Conservation (phyloP, 1,140 invertebrate species). For the Mya arenaria region DNA sequence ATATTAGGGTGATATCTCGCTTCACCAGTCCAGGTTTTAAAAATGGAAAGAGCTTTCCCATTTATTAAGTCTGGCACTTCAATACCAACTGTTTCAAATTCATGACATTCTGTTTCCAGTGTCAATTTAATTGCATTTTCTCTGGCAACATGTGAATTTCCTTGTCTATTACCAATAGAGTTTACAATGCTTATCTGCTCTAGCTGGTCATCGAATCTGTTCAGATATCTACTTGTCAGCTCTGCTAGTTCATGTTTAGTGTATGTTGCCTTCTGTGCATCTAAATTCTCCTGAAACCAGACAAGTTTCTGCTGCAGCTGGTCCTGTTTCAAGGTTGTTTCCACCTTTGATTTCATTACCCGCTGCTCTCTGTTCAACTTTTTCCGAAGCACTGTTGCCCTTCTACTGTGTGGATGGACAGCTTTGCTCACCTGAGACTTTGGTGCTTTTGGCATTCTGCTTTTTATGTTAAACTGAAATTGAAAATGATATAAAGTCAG, state of each 20-base stretch:
- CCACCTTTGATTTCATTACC: slow-evolving; percentile 56
- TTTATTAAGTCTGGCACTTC: slow-evolving; percentile 76
- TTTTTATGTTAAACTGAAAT: no score
- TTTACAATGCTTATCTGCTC: slow-evolving; percentile 76
- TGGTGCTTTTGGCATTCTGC: slow-evolving; percentile 72
- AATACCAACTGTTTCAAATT: slow-evolving; percentile 70
- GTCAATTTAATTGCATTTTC: slow-evolving; percentile 71
- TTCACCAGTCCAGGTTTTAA: slow-evolving; percentile 73
- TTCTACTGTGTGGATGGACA: slow-evolving; percentile 76
- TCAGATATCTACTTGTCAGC: slow-evolving; percentile 61
- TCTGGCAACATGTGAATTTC: slow-evolving; percentile 67
- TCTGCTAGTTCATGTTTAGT: slow-evolving; percentile 67
- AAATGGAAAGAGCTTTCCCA: slow-evolving; percentile 64
- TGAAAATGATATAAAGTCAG: no score
- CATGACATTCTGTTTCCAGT: slow-evolving; percentile 66
- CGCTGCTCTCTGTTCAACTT: slow-evolving; percentile 60
- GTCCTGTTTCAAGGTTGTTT: slow-evolving; percentile 64
- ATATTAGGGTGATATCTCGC: slow-evolving; percentile 69
- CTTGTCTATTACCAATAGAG: slow-evolving; percentile 66
- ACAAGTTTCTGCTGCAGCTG: slow-evolving; percentile 68
- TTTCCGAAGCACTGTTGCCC: slow-evolving; percentile 66
- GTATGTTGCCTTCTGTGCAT: slow-evolving; percentile 62
- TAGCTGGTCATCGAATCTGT: slow-evolving; percentile 73
- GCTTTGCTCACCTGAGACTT: slow-evolving; percentile 64
- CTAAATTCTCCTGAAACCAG: slow-evolving; percentile 68